Base-by-base conservation (phyloP, 2,797 vertebrate species). In the Rousettus madagascariensis region DNA sequence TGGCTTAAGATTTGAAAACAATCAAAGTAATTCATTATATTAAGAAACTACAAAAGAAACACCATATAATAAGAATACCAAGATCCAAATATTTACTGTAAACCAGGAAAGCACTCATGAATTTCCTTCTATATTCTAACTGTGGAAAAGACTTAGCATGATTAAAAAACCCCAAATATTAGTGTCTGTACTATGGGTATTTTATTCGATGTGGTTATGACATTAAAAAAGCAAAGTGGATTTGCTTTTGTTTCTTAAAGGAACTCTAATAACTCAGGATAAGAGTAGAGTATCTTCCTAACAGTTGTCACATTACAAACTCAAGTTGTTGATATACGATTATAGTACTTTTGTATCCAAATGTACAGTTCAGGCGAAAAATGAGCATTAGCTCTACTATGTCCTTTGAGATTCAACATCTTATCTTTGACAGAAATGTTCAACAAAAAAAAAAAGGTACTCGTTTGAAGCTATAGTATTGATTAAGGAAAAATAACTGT, bases 1-100 rank as follows among this genome's bases (percentile, higher is more conserved):
- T 91, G 22, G 36, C 53, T 80, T 85, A 63, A 57, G 7, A 94
- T 80, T 91, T 36, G 94, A 95, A 96, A 74, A 66, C 72, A 66
- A 66, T 41, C 49, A 72, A 65, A 28, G 12, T 28, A 86, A 94
- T 87, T 86, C 43, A 84, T n/a, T 9, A 17, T 15, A 91, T 59
- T 83, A 72, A 79, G 8, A 93, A 83, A 83, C n/a, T 78, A 69
- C 66, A 51, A 78, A 51, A 80, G 0, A 55, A 80, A 82, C 20
- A 80, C 1, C 17, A 78, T 61, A 86, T n/a, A 22, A 41, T 78
- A 94, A 82, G 30, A 41, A 22, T 68, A 77, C 91, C 89, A 77
- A 95, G 30, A 89, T 38, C 8, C 2, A 80, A 79, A 94, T 83
- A 74, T 38, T 19, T 17, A 90, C 11, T 66, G 28, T 43, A 8